Conservation (phyloP, 2,888 invertebrate genomes). For the Yponomeuta malinellus region DNA sequence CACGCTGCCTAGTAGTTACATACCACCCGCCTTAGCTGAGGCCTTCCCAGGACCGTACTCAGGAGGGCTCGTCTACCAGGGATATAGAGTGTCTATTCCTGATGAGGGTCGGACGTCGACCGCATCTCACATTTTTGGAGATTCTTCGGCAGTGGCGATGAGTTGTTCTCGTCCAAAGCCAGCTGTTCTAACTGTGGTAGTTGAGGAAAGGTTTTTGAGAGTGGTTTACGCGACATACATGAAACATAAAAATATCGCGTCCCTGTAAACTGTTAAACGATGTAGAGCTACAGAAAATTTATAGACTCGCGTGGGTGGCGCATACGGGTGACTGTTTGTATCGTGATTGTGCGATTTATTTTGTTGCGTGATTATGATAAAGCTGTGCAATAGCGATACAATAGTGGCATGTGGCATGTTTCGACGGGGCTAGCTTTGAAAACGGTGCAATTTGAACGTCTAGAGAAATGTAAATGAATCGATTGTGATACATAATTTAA, state of each 20-base stretch:
- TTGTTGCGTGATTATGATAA: not conserved
- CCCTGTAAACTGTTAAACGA: too few species aligned
- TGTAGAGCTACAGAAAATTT: too few species aligned
- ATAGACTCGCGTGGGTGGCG: not conserved
- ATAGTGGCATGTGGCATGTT: not conserved
- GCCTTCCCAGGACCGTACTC: constrained; percentile 78
- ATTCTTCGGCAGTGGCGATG: too few species aligned
- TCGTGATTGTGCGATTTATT: not conserved
- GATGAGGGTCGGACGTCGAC: too few species aligned
- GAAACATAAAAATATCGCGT: too few species aligned
- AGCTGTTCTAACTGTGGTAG: too few species aligned
- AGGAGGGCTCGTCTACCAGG: constrained; percentile 77
- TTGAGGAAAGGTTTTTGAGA: too few species aligned
- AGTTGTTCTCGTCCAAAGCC: too few species aligned
- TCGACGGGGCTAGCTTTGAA: not conserved
- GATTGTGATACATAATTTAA: constrained; percentile 61
- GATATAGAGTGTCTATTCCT: constrained; percentile 24
- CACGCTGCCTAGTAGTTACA: too few species aligned
- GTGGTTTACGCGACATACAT: too few species aligned
- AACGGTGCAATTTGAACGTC: constrained; percentile 24
- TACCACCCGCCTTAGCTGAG: constrained; percentile 31
- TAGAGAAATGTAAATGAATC: constrained; percentile 49
- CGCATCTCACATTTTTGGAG: too few species aligned
- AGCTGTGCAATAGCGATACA: not conserved
- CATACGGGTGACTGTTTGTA: not conserved